Evolutionary conservation across 2,888 invertebrate species (phyloP).

Genomic region (Minunthozetes semirufus): DNA sequence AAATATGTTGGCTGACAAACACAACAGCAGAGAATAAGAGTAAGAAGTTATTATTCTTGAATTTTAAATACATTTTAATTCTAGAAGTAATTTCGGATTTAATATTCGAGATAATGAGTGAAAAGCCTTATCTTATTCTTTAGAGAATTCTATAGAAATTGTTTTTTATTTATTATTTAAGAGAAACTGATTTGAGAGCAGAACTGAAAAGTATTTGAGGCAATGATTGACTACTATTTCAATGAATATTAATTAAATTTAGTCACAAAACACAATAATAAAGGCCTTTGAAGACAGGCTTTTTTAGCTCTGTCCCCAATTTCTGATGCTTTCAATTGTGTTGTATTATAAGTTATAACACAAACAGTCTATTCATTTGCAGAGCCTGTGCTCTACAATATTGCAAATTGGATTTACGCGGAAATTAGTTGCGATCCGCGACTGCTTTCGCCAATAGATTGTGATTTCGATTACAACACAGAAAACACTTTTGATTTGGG

Average conservation of each 20-base stretch:
- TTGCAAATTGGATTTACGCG: conserved; percentile 23
- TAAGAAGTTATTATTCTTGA: too few relatives aligned
- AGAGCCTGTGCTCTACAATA: neutral
- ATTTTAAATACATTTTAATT: too few relatives aligned
- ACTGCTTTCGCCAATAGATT: neutral
- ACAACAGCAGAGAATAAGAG: too few relatives aligned
- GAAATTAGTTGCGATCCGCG: conserved; percentile 9
- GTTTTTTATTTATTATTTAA: neutral
- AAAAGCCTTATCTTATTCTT: too few relatives aligned
- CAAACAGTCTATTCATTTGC: conserved; percentile 4
- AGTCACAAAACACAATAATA: neutral
- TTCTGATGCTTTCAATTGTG: neutral
- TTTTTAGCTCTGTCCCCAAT: neutral
- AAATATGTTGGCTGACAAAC: too few relatives aligned
- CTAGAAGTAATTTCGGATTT: too few relatives aligned
- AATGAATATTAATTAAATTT: neutral
- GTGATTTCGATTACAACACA: neutral
- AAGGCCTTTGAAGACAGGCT: neutral
- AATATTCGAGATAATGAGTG: too few relatives aligned
- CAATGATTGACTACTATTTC: neutral
- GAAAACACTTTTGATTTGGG: neutral
- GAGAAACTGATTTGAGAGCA: neutral
- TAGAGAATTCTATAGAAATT: neutral
- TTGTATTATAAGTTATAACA: neutral
- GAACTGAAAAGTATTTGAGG: neutral